Evolutionary conservation across 2,797 vertebrate genomes (phyloP).

Genomic region (Danio tinwini): DNA sequence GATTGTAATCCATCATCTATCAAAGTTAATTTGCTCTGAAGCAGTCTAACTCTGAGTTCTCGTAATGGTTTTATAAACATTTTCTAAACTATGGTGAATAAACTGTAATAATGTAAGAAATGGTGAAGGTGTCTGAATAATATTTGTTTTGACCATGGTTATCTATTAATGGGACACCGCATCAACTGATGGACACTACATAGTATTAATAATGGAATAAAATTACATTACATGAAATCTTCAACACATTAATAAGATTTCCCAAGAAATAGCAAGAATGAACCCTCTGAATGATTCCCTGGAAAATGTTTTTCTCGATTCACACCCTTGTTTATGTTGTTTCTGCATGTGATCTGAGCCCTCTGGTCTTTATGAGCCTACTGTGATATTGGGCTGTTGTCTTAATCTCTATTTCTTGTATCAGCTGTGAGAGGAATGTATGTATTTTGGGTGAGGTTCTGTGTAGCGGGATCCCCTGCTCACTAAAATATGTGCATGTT

Average conservation of each 20-base stretch:
- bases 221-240: background rate
- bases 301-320: background rate
- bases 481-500: background rate
- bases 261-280: background rate
- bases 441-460: conserved; percentile 23
- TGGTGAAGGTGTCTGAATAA: too few species aligned
- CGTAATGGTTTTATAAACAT: too few species aligned
- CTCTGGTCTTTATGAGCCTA: background rate
- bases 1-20: too few species aligned
- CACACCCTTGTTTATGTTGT: conserved; percentile 29
- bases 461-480: background rate
- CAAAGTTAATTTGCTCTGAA: too few species aligned
- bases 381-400: conserved; percentile 18
- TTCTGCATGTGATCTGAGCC: conserved; percentile 14
- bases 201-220: background rate
- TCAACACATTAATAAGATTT: background rate
- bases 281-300: background rate
- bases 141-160: background rate
- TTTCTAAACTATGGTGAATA: too few species aligned
- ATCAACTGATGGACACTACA: background rate
- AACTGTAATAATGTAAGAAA: too few species aligned
- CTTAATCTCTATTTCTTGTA: conserved; percentile 19
- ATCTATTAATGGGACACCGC: background rate
- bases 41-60: too few species aligned
- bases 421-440: conserved; percentile 25